These are phyloP conservation scores for Alca torda DNA, from an alignment of 2,797 vertebrate species.

Conservation along the genomic window DNA sequence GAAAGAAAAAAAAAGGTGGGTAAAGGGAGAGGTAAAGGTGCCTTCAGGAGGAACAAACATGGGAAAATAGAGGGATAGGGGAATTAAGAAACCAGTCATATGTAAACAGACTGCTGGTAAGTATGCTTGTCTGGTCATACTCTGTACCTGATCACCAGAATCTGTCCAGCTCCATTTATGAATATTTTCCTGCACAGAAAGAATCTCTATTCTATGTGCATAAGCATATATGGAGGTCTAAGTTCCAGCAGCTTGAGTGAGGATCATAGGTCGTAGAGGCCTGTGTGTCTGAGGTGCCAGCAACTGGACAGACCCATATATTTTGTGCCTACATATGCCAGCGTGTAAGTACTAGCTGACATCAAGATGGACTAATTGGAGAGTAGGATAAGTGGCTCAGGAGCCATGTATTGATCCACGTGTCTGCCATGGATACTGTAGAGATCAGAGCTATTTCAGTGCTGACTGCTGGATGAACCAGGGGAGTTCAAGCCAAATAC, in stretches of 20 bases:
- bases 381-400: neutral
- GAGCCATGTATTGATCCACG: neutral
- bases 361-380: neutral
- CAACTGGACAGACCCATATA: neutral
- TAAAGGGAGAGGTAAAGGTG: neutral
- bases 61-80: neutral
- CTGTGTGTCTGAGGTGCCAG: neutral
- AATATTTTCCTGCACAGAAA: neutral
- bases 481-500: neutral
- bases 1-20: neutral
- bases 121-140: neutral
- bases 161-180: neutral
- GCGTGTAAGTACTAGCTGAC: neutral
- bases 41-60: neutral
- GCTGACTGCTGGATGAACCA: neutral
- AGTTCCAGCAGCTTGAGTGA: neutral
- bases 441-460: neutral
- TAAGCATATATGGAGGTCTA: neutral
- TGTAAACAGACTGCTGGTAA: neutral
- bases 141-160: neutral
- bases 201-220: neutral
- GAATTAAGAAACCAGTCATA: neutral
- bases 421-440: neutral
- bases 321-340: neutral
- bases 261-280: neutral